These are phyloP conservation scores for Pongo pygmaeus DNA, from an alignment of 2,113 vertebrate genomes.

Conservation along the genomic window DNA sequence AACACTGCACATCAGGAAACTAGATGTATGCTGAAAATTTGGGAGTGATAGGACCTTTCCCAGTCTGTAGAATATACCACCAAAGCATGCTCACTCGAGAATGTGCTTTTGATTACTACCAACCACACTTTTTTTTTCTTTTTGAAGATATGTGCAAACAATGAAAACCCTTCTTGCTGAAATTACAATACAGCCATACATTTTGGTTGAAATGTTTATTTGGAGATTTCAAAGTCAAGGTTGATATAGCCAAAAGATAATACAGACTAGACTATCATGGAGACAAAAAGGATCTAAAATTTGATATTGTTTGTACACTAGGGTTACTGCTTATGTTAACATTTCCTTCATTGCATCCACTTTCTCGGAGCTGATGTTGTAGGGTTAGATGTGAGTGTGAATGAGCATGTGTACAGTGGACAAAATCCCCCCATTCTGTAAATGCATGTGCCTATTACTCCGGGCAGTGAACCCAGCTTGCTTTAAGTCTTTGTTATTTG, in stretches of 20 bases:
- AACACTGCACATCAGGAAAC: neutral
- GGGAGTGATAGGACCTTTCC: neutral
- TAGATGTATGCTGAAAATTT: conserved; percentile 22
- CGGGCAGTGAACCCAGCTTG: neutral
- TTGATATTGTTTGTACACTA: neutral
- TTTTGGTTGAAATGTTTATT: neutral
- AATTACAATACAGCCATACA: neutral
- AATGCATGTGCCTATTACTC: neutral
- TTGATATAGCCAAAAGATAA: conserved; percentile 1
- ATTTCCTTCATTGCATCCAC: neutral
- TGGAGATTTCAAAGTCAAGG: conserved; percentile 6
- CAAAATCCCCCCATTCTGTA: neutral
- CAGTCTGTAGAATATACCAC: neutral
- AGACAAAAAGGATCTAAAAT: neutral
- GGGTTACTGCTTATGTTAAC: neutral
- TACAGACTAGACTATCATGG: neutral
- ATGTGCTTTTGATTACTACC: conserved; percentile 14
- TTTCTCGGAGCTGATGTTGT: neutral
- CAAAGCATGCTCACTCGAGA: neutral
- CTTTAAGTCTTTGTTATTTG: conserved; percentile 50
- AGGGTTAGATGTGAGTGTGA: neutral
- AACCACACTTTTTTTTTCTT: neutral
- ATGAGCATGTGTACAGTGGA: neutral
- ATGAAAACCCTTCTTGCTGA: neutral
- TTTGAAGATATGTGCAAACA: neutral